Evolutionary conservation across 2,113 vertebrate species (phyloP), one percentile per base, ranked within the genome.

Genomic region (Plotosus lineatus): DNA sequence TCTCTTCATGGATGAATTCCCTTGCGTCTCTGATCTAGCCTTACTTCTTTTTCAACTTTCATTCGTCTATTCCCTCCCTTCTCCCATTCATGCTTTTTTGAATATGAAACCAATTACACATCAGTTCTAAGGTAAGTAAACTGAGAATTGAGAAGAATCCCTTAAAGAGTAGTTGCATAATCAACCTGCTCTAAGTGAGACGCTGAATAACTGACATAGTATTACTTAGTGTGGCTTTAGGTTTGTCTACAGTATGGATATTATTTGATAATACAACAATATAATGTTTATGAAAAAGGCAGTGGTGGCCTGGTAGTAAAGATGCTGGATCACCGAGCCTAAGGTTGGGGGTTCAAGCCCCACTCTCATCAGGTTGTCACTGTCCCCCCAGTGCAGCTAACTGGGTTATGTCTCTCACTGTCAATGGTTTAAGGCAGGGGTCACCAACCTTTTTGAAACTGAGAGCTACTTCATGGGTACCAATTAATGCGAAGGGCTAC

Each of bases 1-100:
- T 89, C 85, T 84, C 80, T 87, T 90, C 88, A 91, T 83, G 91
- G 87, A 86, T 74, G 86, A 71, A 73, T 90, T 90, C 86, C 72
- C 82, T 87, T 88, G 85, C 63, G 84, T 88, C 87, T 86, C 86
- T 92, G 91, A 92, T 91, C 92, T 92, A 93, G 77, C 89, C 92
- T 93, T 89, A 77, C 61, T 83, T 81, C 68, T 81, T 73, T 58
- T 21, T 23, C n/a, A 58, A 72, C 53, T 71, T 56, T 74, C 81
- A 26, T 48, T 74, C 55, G 65, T 74, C 68, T 71, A 77, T 86
- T 81, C n/a, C 3, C 75, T 83, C 65, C 40, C 36, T 23, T 71
- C 65, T 61, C 44, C 9, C 31, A n/a, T 63, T 19, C n/a, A 53
- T 50, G 23, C 21, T 56, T 82, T 9, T 51, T 17, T 60, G 42